A percentile compares a stretch with the other conserved stretches of the same genome.
Conservation (phyloP, 2,113 vertebrate genomes). For the Willisornis vidua region DNA sequence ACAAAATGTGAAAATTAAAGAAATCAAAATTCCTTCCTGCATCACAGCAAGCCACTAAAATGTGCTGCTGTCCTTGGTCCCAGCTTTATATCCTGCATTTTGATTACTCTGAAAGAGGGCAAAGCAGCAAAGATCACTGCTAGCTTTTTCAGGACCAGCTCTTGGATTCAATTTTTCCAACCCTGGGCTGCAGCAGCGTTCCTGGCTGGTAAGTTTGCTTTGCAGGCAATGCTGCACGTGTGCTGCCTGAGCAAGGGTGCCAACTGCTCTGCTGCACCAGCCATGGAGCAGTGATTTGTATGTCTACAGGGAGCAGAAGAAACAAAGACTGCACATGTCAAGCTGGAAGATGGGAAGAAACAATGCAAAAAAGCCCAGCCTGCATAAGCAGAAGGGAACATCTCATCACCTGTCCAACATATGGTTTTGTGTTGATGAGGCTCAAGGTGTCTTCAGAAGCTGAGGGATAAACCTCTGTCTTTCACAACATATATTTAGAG, state of each 20-base stretch:
- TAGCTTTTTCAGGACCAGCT: neutral
- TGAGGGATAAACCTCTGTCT: neutral
- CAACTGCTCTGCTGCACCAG: conserved; percentile 25
- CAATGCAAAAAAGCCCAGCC: neutral
- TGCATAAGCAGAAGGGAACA: neutral
- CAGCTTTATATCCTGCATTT: rapidly evolving
- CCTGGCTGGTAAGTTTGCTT: neutral
- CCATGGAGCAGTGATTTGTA: neutral
- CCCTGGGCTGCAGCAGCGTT: neutral
- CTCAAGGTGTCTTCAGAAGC: neutral
- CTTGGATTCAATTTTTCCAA: neutral
- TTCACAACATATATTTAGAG: neutral
- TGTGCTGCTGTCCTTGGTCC: rapidly evolving
- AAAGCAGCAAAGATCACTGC: neutral
- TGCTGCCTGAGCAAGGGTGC: neutral
- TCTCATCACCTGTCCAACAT: neutral
- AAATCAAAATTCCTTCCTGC: too few relatives aligned
- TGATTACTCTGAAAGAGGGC: neutral
- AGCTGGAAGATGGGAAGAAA: neutral
- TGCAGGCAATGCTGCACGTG: neutral
- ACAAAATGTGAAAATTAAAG: too few relatives aligned
- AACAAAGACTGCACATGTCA: neutral
- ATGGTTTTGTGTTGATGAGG: neutral
- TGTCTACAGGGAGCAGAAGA: neutral
- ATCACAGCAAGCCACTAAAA: neutral